A percentile compares a stretch with the other conserved stretches of the same genome.
Evolutionary conservation across 30 jellyfish, hydroid and myxozoan genomes (phyloP).

Genomic region (Nemopilema nomurai): DNA sequence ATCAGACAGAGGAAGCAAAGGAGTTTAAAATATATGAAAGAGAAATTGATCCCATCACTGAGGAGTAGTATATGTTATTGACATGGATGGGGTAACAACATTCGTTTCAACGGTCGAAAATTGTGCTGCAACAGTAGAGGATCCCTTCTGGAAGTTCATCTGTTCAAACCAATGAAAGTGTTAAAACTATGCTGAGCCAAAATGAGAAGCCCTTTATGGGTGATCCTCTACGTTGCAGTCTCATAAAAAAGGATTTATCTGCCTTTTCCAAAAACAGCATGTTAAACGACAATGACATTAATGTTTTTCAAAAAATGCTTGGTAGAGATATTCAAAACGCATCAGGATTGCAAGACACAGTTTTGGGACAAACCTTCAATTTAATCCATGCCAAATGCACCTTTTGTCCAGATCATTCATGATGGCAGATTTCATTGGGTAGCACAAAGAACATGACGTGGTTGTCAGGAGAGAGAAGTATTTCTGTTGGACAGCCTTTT

Average conservation of each 20-base stretch:
- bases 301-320: conserved; percentile 16
- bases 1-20: conserved; percentile 14
- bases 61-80: conserved; percentile 8
- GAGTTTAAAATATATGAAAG: background rate
- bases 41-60: background rate
- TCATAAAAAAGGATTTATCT: conserved; percentile 1
- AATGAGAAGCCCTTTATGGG: conserved; percentile 1
- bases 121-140: conserved; percentile 26
- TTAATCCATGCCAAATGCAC: conserved; percentile 1
- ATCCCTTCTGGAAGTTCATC: background rate
- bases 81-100: background rate
- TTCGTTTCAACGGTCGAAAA: conserved; percentile 6
- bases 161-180: background rate
- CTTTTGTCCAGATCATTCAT: conserved; percentile 28
- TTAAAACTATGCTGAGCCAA: background rate
- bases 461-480: conserved; percentile 1
- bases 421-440: conserved; percentile 43
- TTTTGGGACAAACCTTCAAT: conserved; percentile 1
- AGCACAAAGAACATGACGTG: background rate
- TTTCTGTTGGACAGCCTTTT: conserved; percentile 13
- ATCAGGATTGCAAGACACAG: conserved; percentile 25
- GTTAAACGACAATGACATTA: conserved; percentile 21
- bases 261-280: background rate
- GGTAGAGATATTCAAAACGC: background rate
- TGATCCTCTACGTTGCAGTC: conserved; percentile 8